Base-by-base conservation (phyloP, 2,113 vertebrate species). In the Myrmecophaga tridactyla region DNA sequence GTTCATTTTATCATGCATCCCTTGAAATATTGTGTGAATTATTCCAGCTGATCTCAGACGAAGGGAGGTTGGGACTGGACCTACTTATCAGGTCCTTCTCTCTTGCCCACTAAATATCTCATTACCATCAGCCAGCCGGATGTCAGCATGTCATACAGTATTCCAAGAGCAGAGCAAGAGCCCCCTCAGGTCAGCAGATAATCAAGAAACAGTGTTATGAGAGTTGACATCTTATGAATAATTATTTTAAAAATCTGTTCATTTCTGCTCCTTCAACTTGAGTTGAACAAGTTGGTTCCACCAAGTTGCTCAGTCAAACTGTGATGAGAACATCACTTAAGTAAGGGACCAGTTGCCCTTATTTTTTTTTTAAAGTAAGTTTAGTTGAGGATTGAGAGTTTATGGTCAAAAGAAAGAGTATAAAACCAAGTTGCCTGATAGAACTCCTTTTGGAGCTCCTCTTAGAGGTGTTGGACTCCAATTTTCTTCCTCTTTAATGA, bases 171-270 rank as follows among this genome's bases (percentile, higher is more conserved):
- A 80, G 75, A 97, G 58, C 82, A 96, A 95, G 90, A 97, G 95
- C 86, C 98, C 98, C 98, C 96, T 0, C 15, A 97, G 97, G 97
- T 98, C 7, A 7, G 96, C 96, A 98, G 96, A 97, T 97, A 98
- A 97, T 98, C 97, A 97, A 97, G 93, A 93, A 98, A 97, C 72
- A 97, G 96, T 0, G 0, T 97, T 98, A 98, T 98, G 93, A 98
- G 98, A 98, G 83, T 95, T 98, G 98, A 98, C 98, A 98, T 98
- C 98, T 98, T 98, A 98, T 98, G 98, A 98, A 98, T 98, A 98
- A 98, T 98, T 98, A 98, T 98, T 2, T 96, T 58, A 97, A 98
- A 98, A 98, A 98, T 98, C 97, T 98, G 98, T 98, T 99, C 97
- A 62, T 36, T 98, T 96, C 97, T 97, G 96, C 97, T 91, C 51